Conservation (phyloP, 2,113 vertebrate genomes). For the Corvus hawaiiensis region DNA sequence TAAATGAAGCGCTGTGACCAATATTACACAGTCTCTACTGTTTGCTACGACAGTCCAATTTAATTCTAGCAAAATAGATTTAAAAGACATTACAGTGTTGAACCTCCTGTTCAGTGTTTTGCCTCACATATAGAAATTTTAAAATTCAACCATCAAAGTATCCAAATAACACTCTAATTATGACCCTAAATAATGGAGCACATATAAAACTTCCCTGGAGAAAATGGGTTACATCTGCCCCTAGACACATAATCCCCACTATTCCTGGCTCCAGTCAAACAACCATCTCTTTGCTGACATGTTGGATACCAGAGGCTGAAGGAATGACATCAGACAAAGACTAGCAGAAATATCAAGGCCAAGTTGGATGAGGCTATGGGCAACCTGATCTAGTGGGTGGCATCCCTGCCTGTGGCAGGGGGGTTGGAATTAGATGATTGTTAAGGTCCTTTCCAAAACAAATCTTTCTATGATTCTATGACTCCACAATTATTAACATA, state of each 20-base stretch:
- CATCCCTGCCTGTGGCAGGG: rapidly evolving
- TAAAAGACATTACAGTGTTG: not conserved
- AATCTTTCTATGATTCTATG: not conserved
- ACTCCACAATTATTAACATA: not conserved
- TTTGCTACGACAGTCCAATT: not conserved
- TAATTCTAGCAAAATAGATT: not conserved
- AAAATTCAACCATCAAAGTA: not conserved
- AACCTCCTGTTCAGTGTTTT: not conserved
- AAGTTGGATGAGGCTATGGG: not conserved
- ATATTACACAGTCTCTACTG: not conserved
- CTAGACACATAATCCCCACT: not conserved
- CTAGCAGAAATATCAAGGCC: not conserved
- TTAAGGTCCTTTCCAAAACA: not conserved
- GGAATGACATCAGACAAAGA: not conserved
- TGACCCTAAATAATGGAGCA: not conserved
- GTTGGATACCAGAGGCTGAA: not conserved
- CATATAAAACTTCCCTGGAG: not conserved
- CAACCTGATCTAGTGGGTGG: not conserved
- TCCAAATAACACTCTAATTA: not conserved
- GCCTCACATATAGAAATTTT: not conserved
- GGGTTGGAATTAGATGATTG: not conserved
- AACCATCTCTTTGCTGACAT: not conserved
- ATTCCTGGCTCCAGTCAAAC: not conserved
- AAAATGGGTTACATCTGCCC: not conserved
- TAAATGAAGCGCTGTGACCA: not conserved